Base-by-base conservation (phyloP, 2,888 invertebrate genomes). In the Molanna angustata region DNA sequence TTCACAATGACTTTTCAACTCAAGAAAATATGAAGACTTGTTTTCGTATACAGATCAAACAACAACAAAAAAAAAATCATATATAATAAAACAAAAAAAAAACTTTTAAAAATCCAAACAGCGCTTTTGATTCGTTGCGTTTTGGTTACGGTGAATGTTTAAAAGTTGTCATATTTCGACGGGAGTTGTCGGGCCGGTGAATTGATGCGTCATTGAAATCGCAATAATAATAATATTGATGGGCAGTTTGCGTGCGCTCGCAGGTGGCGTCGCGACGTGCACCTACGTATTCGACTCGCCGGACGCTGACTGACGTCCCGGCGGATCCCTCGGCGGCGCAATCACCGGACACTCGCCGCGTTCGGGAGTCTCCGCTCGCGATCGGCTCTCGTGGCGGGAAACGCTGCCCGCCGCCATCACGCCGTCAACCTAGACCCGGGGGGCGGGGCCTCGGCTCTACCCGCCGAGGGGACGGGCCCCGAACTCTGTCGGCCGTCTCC, bases 241-340 rank as follows among this genome's bases (percentile, higher is more conserved):
- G 51, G 46, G 37, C 46, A 45, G 52, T 31, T 41, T 45, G 51
- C 39, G 51, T 35, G 19, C 33, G 42, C 17, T 19, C 31, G 40
- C 21, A 40, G 41, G 49, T 44, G 47, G 59, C 59, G 59, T 50
- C 59, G 47, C 59, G 59, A 54, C 59, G 59, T 49, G 45, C 49
- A 41, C 45, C 52, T 42, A 45, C 17, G 40, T 40, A 45, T 22
- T 40, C 52, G 52, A 52, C 52, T 48, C 20, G 58, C 54, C 59
- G 59, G 56, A 56, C 56, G 56, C 56, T 54, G 54, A 59, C 59
- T 59, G 56, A 50, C 56, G 56, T 45, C 50, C 35, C 35, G 51
- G 35, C 49, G 50, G 55, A 33, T 35, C 47, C 39, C 43, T 39
- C 41, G 40, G 55, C 58, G 55, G 47, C 54, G 54, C 49, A 54